Base-by-base conservation (phyloP, 2,797 vertebrate genomes). In the Eulemur coronatus region DNA sequence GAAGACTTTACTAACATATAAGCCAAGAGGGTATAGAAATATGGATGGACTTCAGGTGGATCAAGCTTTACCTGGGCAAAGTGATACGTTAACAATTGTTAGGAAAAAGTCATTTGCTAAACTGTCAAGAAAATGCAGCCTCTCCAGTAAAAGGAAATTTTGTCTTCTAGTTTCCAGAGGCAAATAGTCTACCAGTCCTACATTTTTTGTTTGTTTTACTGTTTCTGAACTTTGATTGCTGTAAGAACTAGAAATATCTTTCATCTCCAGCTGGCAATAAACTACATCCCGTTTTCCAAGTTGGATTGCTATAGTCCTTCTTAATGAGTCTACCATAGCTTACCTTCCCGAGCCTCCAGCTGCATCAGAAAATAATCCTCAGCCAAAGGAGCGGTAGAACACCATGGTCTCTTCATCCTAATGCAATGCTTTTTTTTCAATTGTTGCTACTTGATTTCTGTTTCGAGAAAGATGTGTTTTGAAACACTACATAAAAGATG, bases 301-400 rank as follows among this genome's bases (percentile, higher is more conserved):
- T 76, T 94, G 96, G 91, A 93, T 41, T 57, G 92, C 91, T 80
- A 33, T 96, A 91, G 88, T 95, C 76, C 94, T 90, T 72, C 80
- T 94, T 97, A 97, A 97, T 95, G 97, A 96, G 96, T 97, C 96
- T 97, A 95, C 97, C 97, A 98, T 88, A 84, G 41, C 86, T 89
- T 79, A 4, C 61, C 95, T 84, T 55, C 55, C 48, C 48, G 48
- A 85, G 89, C 38, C 65, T 92, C 73, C 75, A 91, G 89, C 26
- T 96, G 90, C 70, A 89, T 80, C 91, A 93, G 89, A 97, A 91
- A 86, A 65, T 69, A 72, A 73, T 63, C 24, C n/a, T n/a, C 22
- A 91, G 76, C 55, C 65, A 94, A 85, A 84, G 84, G 52, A 69
- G 48, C 69, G 59, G 63, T 65, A 87, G 91, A 94, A 67, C 30